Evolutionary conservation across 2,113 vertebrate species (phyloP).

Genomic region (Micronisus gabar): DNA sequence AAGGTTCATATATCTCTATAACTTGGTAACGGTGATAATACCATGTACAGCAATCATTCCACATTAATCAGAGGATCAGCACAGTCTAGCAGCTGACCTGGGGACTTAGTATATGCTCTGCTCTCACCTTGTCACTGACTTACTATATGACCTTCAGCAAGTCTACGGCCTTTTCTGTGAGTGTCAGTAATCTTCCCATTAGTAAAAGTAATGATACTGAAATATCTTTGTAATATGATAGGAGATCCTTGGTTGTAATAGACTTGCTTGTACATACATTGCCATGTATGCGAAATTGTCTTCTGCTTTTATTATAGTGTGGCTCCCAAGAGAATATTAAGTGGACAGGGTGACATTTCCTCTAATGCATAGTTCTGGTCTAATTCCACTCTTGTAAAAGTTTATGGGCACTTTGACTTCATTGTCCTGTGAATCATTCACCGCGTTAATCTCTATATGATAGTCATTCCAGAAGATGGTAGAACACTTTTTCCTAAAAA

Average conservation of each 20-base stretch:
- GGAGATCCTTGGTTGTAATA: background rate
- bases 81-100: background rate
- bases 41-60: background rate
- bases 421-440: background rate
- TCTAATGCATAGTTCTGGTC: background rate
- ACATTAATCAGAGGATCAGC: background rate
- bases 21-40: background rate
- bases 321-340: background rate
- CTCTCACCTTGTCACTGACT: background rate
- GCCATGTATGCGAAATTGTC: background rate
- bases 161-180: background rate
- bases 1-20: background rate
- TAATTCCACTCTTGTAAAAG: conserved; percentile 6
- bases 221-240: background rate
- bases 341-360: conserved; percentile 29
- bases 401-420: conserved; percentile 39
- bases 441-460: background rate
- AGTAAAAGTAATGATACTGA: background rate
- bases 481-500: background rate
- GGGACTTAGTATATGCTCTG: background rate
- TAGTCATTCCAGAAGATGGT: background rate
- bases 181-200: background rate
- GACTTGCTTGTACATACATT: background rate
- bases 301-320: background rate
- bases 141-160: background rate